Percentiles rank a stretch among this genome's conserved stretches.
These are phyloP conservation scores for Microctonus brassicae DNA, from an alignment of 2,888 invertebrate species.

Conservation along the genomic window DNA sequence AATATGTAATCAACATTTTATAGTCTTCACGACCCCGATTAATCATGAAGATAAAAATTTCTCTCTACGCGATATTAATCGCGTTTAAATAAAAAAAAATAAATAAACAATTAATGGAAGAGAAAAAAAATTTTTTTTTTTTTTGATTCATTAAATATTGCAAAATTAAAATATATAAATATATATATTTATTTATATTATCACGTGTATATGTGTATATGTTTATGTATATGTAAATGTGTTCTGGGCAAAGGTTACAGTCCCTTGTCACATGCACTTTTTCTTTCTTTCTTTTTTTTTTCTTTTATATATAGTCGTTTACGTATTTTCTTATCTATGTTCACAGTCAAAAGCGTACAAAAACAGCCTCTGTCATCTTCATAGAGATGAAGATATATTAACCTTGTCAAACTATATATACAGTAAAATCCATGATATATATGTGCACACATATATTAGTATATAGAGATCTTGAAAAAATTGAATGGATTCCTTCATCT, in stretches of 20 bases:
- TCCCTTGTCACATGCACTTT: not conserved
- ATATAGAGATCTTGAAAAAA: conserved; percentile 38
- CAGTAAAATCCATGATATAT: conserved; percentile 3
- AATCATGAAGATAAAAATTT: conserved; percentile 42
- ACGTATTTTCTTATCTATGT: not conserved
- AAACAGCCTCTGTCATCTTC: conserved; percentile 61
- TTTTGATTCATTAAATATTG: not conserved
- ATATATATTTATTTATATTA: not conserved
- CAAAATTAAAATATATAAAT: too few species aligned
- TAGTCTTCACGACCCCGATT: conserved; percentile 50
- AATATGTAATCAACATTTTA: conserved; percentile 6
- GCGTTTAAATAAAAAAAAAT: conserved; percentile 12
- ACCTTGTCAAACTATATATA: conserved; percentile 12
- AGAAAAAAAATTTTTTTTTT: not conserved
- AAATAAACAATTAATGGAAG: too few species aligned
- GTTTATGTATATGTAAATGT: too few species aligned
- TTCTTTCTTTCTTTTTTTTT: too few species aligned
- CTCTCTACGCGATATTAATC: not conserved
- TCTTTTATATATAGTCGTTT: not conserved
- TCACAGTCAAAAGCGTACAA: conserved; percentile 49
- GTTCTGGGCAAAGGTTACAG: not conserved
- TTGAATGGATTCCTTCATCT: conserved; percentile 45
- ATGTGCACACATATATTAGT: not conserved
- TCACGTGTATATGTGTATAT: too few species aligned
- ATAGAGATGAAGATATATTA: conserved; percentile 34